These are phyloP conservation scores for Penaeus monodon DNA, from an alignment of 2,888 invertebrate species.

Conservation along the genomic window DNA sequence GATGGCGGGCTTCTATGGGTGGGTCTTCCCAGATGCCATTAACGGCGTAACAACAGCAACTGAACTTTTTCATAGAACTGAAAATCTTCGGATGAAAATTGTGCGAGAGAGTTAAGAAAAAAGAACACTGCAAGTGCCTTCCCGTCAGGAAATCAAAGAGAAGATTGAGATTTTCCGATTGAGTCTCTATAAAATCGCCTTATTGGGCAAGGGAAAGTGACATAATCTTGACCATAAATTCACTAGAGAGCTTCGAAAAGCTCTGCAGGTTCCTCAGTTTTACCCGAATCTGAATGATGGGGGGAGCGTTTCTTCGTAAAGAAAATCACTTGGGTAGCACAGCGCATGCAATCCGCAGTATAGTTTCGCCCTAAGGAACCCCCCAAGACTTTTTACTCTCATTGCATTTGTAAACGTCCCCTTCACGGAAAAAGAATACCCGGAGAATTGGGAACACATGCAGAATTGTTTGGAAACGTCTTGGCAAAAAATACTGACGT, in stretches of 20 bases:
- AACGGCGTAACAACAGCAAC: conserved; percentile 39
- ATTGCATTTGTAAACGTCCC: neutral
- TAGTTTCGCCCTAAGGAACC: conserved; percentile 32
- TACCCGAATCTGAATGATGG: conserved; percentile 5
- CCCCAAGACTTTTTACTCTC: conserved; percentile 31
- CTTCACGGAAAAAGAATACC: neutral
- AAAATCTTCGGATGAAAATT: conserved; percentile 12
- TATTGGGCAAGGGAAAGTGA: neutral
- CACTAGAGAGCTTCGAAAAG: neutral
- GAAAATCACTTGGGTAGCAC: conserved; percentile 1
- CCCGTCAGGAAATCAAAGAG: neutral
- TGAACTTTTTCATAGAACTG: conserved; percentile 20
- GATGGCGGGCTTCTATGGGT: conserved; percentile 17
- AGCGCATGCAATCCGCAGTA: neutral
- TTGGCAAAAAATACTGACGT: neutral
- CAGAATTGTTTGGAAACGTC: conserved; percentile 14
- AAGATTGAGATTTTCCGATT: conserved; percentile 1
- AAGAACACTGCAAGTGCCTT: neutral
- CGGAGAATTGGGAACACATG: neutral
- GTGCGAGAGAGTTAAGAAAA: conserved; percentile 5
- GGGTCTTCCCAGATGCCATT: neutral
- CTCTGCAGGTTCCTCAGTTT: neutral
- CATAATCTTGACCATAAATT: conserved; percentile 7
- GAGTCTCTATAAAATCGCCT: neutral
- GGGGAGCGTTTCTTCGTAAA: conserved; percentile 25